Percentiles rank a stretch among this genome's conserved stretches.
These are phyloP conservation scores for Eublepharis macularius DNA, from an alignment of 2,113 vertebrate genomes.

Conservation along the genomic window DNA sequence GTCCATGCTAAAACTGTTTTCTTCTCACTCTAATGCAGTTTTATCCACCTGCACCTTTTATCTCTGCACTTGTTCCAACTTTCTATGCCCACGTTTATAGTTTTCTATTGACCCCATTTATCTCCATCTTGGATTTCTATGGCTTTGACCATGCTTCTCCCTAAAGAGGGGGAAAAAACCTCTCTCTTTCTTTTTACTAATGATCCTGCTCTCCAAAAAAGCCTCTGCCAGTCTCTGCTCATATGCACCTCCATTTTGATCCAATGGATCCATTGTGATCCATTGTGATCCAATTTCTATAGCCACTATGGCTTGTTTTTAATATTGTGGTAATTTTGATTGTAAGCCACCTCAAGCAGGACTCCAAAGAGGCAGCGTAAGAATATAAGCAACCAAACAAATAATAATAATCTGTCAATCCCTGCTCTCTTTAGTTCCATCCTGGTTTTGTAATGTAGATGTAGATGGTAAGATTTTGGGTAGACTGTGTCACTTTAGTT, in stretches of 20 bases:
- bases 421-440: neutral
- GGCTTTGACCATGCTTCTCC: neutral
- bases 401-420: neutral
- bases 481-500: neutral
- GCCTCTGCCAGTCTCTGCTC: neutral
- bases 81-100: neutral
- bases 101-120: neutral
- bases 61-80: neutral
- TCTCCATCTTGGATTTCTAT: neutral
- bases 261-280: too few relatives aligned
- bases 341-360: too few relatives aligned
- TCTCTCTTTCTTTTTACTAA: neutral
- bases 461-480: neutral
- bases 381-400: too few relatives aligned
- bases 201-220: neutral
- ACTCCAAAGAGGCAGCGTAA: too few relatives aligned
- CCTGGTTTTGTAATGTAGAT: neutral
- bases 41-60: neutral
- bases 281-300: neutral
- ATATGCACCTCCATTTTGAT: neutral
- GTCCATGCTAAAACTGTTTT: neutral
- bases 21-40: neutral
- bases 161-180: neutral
- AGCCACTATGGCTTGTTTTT: too few relatives aligned
- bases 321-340: too few relatives aligned